Evolutionary conservation across 2,888 invertebrate genomes (phyloP), one percentile per base, ranked within the genome.

Genomic region (Agrilus cyanescens): DNA sequence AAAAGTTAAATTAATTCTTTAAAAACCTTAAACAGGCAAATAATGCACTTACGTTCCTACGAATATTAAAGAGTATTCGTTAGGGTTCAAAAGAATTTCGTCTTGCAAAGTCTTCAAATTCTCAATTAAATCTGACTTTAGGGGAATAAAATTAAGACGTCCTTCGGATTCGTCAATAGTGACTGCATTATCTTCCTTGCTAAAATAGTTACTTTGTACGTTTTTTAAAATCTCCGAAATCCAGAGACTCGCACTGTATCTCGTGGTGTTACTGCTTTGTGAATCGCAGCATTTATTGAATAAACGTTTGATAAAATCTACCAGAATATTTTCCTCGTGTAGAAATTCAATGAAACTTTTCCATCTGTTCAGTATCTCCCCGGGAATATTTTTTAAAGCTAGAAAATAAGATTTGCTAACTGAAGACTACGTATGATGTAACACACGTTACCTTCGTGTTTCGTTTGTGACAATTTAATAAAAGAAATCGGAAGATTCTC

Each of bases 281-380:
- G 48, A 44, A 47, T 53, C 44, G 30, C 30, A 44, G 12, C 51
- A 50, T 29, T 54, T 33, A 38, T 53, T 40, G 43, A 54, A 51
- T 5, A 62, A 46, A 43, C 53, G 50, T 25, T 52, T 42, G 4
- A 60, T 57, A 43, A 79, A 66, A 7, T 65, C 57, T 38, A 70
- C 57, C 37, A 79, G 52, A 36, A 76, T 56, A 45, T 72, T 67
- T 57, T 70, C 68, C 20, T 69, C 66, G 49, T 74, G 72, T 12
- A 80, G 54, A 46, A 73, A 66, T 38, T 63, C 61, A 10, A 77
- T 61, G 38, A 77, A 59, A n/a, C 68, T 63, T 58, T 72, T 68
- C 74, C 79, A 79, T 50, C 65, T 60, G 16, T 52, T 45, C 14
- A 62, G 46, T 50, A 68, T 60, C 15, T 46, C 43, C 14, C 32